Percentiles rank a stretch among this genome's conserved stretches.
Conservation (phyloP, 2,797 vertebrate species). For the Channa striata region DNA sequence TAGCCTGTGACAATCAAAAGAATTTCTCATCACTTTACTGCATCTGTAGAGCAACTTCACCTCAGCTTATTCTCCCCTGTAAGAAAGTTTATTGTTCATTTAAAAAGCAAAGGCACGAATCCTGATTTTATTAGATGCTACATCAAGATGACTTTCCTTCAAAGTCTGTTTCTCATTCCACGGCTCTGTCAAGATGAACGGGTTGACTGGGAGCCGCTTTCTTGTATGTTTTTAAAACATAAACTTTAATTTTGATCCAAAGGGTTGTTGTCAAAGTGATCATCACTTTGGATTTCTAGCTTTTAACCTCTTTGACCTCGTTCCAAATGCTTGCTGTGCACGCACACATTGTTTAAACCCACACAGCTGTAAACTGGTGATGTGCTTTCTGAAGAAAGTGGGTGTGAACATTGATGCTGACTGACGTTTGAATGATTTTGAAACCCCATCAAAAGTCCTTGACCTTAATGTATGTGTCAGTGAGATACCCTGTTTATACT, state of each 20-base stretch:
- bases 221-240: background rate
- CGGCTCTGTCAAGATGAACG: background rate
- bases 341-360: background rate
- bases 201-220: slow-evolving; percentile 2
- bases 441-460: background rate
- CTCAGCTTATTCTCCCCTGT: background rate
- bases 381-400: background rate
- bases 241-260: background rate
- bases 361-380: background rate
- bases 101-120: slow-evolving; percentile 15
- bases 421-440: background rate
- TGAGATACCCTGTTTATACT: background rate
- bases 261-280: background rate
- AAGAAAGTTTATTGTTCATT: background rate
- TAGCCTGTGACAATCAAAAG: slow-evolving; percentile 30
- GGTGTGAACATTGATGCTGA: background rate
- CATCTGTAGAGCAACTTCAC: slow-evolving; percentile 3
- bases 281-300: background rate
- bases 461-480: background rate
- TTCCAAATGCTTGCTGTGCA: background rate
- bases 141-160: background rate
- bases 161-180: background rate
- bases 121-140: background rate
- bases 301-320: slow-evolving; percentile 18
- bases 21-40: slow-evolving; percentile 29